Base-by-base conservation (phyloP, 2,797 vertebrate species). In the Aerospiza tachiro region DNA sequence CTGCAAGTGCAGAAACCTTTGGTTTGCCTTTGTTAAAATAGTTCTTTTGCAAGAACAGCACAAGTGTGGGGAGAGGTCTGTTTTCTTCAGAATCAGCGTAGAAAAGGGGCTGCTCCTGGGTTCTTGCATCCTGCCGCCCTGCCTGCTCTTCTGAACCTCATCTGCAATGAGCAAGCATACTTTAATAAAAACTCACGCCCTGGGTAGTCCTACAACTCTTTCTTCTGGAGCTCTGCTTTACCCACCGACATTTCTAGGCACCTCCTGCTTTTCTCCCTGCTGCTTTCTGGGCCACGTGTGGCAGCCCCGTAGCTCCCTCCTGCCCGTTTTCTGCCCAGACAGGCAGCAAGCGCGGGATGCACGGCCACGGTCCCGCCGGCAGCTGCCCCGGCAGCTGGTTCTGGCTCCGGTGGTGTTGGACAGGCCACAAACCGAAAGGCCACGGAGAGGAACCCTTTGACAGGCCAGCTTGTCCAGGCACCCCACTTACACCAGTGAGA, bases 1-100 rank as follows among this genome's bases (percentile, higher is more conserved):
- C 29, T 33, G 25, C 44, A 21, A 16, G 52, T 0, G 5, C 74
- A 66, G 59, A 14, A 58, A 15, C 5, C 49, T 56, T 71, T 33
- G 49, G 1, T 73, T 61, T 42, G 50, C 15, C 44, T 66, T 45
- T 31, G 11, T 33, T 80, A 55, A 44, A 33, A 10, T 0, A 65
- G 31, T 25, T 56, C 33, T 50, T 58, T 11, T 16, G 11, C n/a
- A 47, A 66, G 29, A 66, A 15, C 29, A 62, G 58, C 38, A 33
- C 3, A 1, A 31, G 36, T 1, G 0, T 5, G 8, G 31, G 49
- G 47, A 65, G n/a, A 36, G 9, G 12, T 45, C 63, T 18, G 13
- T 29, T 36, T 72, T 36, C 44, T 55, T 35, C 40, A 28, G 53
- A 7, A 23, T 36, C 29, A 5, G 25, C 1, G 0, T 14, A 15